A percentile compares a stretch with the other conserved stretches of the same genome.
These are phyloP conservation scores for Psilanteris sp. DNA, from an alignment of 1,140 invertebrate genomes.

Conservation along the genomic window DNA sequence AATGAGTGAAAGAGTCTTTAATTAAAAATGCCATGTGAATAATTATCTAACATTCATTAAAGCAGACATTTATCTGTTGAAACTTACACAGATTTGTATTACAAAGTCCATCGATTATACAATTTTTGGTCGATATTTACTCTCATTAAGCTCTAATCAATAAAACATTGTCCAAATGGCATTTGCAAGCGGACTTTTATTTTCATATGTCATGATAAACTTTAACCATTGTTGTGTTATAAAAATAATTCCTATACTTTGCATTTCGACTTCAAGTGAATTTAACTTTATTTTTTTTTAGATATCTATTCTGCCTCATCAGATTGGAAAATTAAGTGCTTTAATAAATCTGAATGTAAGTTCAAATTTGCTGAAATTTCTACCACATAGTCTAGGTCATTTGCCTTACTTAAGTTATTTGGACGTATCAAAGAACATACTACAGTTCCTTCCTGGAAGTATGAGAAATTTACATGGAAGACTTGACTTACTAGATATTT, in stretches of 20 bases:
- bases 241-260: no score
- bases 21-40: no score
- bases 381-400: slow-evolving; percentile 79
- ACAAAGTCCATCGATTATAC: slow-evolving; percentile 48
- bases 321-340: slow-evolving; percentile 82
- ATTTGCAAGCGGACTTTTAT: slow-evolving; percentile 5
- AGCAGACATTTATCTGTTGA: slow-evolving; percentile 12
- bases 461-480: slow-evolving; percentile 76
- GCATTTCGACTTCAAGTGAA: background rate
- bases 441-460: slow-evolving; percentile 79
- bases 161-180: slow-evolving; percentile 11
- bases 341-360: slow-evolving; percentile 81
- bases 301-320: slow-evolving; percentile 80
- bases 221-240: background rate
- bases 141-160: slow-evolving; percentile 33
- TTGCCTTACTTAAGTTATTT: slow-evolving; percentile 75
- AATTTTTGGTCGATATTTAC: slow-evolving; percentile 35
- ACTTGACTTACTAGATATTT: slow-evolving; percentile 81
- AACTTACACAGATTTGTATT: slow-evolving; percentile 24
- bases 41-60: slow-evolving; percentile 1
- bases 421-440: slow-evolving; percentile 79
- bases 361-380: slow-evolving; percentile 76
- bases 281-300: slow-evolving; percentile 34
- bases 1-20: no score
- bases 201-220: slow-evolving; percentile 1